Evolutionary conservation across 2,888 invertebrate genomes (phyloP).

Genomic region (Gari tellinella): DNA sequence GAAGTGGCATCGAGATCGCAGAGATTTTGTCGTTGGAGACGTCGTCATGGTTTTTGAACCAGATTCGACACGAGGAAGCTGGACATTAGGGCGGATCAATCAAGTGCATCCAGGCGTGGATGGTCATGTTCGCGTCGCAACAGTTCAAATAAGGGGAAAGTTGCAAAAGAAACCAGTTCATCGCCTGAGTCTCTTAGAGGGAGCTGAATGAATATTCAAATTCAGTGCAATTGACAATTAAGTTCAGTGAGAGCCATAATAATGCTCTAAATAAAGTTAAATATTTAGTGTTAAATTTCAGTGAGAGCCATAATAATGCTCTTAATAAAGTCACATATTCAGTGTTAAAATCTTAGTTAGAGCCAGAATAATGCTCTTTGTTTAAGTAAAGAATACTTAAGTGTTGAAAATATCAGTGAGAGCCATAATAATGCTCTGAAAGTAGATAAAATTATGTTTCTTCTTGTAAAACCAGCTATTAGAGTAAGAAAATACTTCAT

Average conservation of each 20-base stretch:
- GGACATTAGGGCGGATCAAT: conserved; percentile 38
- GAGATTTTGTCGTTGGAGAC: conserved; percentile 33
- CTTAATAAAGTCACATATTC: too few species aligned
- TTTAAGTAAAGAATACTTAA: too few species aligned
- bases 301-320: neutral
- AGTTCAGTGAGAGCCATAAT: neutral
- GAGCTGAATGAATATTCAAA: neutral
- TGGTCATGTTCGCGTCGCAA: conserved; percentile 23
- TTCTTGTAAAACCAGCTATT: too few species aligned
- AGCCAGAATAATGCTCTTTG: too few species aligned
- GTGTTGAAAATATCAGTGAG: too few species aligned
- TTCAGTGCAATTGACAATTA: too few species aligned
- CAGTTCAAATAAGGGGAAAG: conserved; percentile 14
- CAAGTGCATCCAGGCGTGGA: conserved; percentile 32
- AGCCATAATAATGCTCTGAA: too few species aligned
- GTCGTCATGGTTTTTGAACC: conserved; percentile 37
- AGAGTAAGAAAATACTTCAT: too few species aligned
- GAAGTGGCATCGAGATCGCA: conserved; percentile 27
- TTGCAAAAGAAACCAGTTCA: conserved; percentile 2
- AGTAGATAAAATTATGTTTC: too few species aligned
- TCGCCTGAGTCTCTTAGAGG: conserved; percentile 11
- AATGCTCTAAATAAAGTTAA: too few species aligned
- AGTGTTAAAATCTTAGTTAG: too few species aligned
- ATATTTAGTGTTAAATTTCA: too few species aligned
- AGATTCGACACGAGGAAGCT: conserved; percentile 33